Evolutionary conservation across 2,888 invertebrate genomes (phyloP), one percentile per base, ranked within the genome.

Genomic region (Drosophila gaucha): DNA sequence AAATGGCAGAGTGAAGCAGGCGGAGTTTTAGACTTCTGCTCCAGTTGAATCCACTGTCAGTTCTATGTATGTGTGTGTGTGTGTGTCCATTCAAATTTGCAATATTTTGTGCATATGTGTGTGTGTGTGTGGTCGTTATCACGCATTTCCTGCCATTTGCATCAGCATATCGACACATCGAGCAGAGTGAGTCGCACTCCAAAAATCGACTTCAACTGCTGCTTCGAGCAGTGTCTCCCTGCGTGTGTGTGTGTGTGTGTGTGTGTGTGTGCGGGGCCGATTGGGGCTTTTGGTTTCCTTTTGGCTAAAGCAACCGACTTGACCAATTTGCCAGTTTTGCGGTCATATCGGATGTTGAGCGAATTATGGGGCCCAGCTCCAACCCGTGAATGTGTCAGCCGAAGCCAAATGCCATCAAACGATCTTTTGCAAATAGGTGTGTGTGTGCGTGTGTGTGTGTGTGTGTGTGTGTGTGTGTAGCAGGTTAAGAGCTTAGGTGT

Each of bases 131-230:
- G 63, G 80, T 86, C 73, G 80, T 86, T 82, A 82, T 82, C 80
- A 86, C 83, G 83, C 83, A 83, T 86, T 82, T 82, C 86, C 80
- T 86, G 83, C 78, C 83, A 86, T 82, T 82, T 85, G 79, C 80
- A 80, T 78, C 70, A 68, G 59, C 64, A 74, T 62, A 65, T 58
- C 57, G 43, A 51, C 55, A 50, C 54, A 65, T 71, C 67, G 78
- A 47, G 10, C 47, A 41, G n/a, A 58, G 44, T 38, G 18, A 43
- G 57, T 12, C 22, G 20, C 31, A 31, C 46, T 46, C 28, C 30
- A 31, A 31, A 49, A 46, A 39, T 24, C 62, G 39, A 31, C 20
- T 46, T 62, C 51, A 26, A 46, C 31, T 59, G 47, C 20, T 22
- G 43, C 22, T 16, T 28, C 22, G 41, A 63, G 22, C 30, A 14